These are phyloP conservation scores for Cecidostiba fungosa DNA, from an alignment of 2,888 invertebrate species.

Conservation along the genomic window DNA sequence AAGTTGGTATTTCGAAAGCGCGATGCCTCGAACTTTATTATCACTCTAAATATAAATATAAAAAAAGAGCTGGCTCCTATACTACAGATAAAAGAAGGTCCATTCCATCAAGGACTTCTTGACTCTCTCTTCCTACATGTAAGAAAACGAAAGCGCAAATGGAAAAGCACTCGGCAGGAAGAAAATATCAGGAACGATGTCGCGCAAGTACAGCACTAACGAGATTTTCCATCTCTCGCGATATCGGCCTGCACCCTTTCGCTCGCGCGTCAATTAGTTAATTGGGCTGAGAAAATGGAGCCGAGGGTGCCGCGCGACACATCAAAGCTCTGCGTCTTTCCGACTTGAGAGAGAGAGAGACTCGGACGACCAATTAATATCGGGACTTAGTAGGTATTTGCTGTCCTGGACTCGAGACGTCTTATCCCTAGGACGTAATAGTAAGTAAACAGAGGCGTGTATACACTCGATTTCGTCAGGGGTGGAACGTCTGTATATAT, in stretches of 20 bases:
- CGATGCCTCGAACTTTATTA: no score
- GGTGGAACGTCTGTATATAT: not conserved
- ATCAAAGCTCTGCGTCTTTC: constrained; percentile 53
- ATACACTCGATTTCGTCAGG: constrained; percentile 15
- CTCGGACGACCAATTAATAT: constrained; percentile 76
- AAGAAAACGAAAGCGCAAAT: not conserved
- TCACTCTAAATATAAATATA: no score
- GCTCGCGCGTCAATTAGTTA: constrained; percentile 59
- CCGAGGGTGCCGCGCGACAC: constrained; percentile 25
- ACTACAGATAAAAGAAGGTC: not conserved
- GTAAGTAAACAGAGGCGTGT: constrained; percentile 71
- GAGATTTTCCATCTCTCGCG: constrained; percentile 33
- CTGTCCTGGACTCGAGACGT: constrained; percentile 67
- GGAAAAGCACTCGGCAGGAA: not conserved
- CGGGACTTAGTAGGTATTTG: constrained; percentile 74
- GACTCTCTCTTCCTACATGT: not conserved
- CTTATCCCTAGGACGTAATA: constrained; percentile 74
- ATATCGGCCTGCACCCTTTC: constrained; percentile 39
- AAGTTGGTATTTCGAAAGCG: no score
- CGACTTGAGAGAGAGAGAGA: constrained; percentile 1
- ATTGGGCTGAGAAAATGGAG: constrained; percentile 55
- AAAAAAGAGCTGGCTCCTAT: not conserved
- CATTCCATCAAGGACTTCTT: not conserved
- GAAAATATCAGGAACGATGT: not conserved
- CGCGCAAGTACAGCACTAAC: constrained; percentile 2